Evolutionary conservation across 1,140 invertebrate genomes (phyloP).

Genomic region (Drosophila pachea): DNA sequence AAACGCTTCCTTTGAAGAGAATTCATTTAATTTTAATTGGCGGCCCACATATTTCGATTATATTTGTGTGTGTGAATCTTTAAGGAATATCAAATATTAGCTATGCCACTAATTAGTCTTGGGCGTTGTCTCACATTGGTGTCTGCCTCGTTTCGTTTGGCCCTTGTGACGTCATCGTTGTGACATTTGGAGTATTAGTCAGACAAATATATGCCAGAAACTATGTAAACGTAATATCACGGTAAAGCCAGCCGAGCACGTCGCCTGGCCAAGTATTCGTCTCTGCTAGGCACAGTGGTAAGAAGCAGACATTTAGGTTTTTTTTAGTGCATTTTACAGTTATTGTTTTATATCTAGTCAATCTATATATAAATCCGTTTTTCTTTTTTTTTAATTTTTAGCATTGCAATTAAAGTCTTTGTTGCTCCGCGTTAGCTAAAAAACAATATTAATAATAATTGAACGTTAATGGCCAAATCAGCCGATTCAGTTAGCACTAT

Average conservation of each 20-base stretch:
- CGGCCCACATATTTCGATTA: slow-evolving; percentile 11
- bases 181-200: slow-evolving; percentile 57
- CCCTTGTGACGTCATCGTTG: slow-evolving; percentile 64
- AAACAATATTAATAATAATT: slow-evolving; percentile 3
- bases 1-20: too few relatives aligned
- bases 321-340: too few relatives aligned
- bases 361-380: too few relatives aligned
- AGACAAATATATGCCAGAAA: slow-evolving; percentile 33
- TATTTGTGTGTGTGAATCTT: background rate
- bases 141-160: background rate
- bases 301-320: background rate
- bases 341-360: too few relatives aligned
- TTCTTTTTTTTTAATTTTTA: too few relatives aligned
- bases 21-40: background rate
- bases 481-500: slow-evolving; percentile 57
- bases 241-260: slow-evolving; percentile 66
- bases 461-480: slow-evolving; percentile 50
- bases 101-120: slow-evolving; percentile 6
- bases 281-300: slow-evolving; percentile 3
- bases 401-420: slow-evolving; percentile 28
- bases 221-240: slow-evolving; percentile 61
- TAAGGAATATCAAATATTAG: slow-evolving; percentile 20
- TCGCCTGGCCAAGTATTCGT: slow-evolving; percentile 25
- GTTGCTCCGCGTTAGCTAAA: slow-evolving; percentile 25
- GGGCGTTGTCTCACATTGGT: slow-evolving; percentile 18